phyloP scores from a whole-genome alignment of 1,140 invertebrate genomes.

The Popillia japonica region DNA sequence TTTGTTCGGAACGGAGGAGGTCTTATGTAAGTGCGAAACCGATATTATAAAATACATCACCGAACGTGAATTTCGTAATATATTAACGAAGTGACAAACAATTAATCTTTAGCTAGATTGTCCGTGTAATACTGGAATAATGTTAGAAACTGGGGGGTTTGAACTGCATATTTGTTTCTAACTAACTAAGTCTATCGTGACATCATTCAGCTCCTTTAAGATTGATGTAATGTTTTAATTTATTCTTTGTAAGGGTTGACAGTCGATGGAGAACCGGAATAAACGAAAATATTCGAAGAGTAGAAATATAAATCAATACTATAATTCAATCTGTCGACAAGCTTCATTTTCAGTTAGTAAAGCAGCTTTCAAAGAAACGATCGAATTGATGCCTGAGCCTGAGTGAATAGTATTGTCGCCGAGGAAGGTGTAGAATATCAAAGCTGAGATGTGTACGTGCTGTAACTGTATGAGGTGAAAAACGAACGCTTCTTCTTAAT shows the following conservation, averaged over 20 bases:
- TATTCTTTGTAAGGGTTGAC: background rate
- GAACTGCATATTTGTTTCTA: background rate
- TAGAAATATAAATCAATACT: background rate
- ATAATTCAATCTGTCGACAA: background rate
- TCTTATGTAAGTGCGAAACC: background rate
- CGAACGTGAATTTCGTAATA: background rate
- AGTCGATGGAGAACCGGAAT: background rate
- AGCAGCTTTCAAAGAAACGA: background rate
- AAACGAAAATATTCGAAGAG: background rate
- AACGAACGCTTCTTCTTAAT: no score
- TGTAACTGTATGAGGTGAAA: no score
- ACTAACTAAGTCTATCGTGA: no score
- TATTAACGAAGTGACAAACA: conserved; percentile 18
- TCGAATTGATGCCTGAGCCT: background rate
- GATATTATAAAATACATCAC: conserved; percentile 3
- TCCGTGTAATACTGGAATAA: background rate
- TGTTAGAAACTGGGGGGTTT: background rate
- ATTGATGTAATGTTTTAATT: no score
- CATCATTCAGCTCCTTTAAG: no score
- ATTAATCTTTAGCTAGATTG: background rate
- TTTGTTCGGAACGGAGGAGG: background rate
- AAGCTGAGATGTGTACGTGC: no score
- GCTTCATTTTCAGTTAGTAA: background rate
- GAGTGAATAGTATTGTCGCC: background rate
- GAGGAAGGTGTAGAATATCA: background rate